These are phyloP conservation scores for Lithophane semibrunnea DNA, from an alignment of 2,888 invertebrate species.

Conservation along the genomic window DNA sequence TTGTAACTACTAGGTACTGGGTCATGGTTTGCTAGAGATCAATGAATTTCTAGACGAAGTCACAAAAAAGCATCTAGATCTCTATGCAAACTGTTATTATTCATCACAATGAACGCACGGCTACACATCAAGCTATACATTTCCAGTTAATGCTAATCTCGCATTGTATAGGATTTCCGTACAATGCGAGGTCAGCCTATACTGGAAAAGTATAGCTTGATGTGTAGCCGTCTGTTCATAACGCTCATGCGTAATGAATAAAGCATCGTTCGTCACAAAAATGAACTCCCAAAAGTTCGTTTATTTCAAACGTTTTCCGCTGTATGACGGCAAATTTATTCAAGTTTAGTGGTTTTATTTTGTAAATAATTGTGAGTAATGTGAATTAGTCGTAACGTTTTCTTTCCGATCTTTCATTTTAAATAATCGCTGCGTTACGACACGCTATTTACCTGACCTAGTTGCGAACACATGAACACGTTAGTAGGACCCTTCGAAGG, in stretches of 20 bases:
- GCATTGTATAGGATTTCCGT: too few species aligned
- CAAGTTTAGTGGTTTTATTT: conserved; percentile 13
- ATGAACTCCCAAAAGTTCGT: conserved; percentile 22
- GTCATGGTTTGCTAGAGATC: neutral
- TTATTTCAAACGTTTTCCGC: conserved; percentile 39
- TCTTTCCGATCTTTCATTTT: conserved; percentile 40
- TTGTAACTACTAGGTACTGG: neutral
- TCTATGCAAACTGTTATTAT: neutral
- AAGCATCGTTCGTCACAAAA: neutral
- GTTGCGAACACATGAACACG: conserved; percentile 68
- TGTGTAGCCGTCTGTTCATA: too few species aligned
- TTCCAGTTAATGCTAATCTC: too few species aligned
- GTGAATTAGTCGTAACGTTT: conserved; percentile 38
- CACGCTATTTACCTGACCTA: conserved; percentile 70
- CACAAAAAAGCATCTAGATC: neutral
- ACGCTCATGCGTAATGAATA: neutral
- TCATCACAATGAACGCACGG: neutral
- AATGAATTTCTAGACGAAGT: neutral
- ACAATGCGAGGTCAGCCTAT: too few species aligned
- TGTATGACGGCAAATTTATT: conserved; percentile 2
- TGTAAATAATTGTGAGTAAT: conserved; percentile 16
- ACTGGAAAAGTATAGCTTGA: too few species aligned
- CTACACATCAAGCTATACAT: too few species aligned
- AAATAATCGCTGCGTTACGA: conserved; percentile 41
- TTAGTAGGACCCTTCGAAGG: conserved; percentile 75